A percentile compares a stretch with the other conserved stretches of the same genome.
Conservation (phyloP, 53 echinoderm and acorn worm species). For the Glandiceps talaboti region DNA sequence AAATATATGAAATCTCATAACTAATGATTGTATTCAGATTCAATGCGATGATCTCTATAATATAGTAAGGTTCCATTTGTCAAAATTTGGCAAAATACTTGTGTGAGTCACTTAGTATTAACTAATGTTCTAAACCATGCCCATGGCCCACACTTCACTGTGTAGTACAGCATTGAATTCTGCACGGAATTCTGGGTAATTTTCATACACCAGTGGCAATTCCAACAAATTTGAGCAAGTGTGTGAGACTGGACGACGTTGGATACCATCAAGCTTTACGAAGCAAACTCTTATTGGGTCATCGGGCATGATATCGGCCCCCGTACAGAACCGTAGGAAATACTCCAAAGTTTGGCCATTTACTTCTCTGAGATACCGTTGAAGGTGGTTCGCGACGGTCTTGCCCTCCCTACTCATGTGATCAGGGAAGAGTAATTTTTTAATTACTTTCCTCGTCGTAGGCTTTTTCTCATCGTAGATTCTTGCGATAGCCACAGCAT, state of each 20-base stretch:
- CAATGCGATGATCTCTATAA: too few relatives aligned
- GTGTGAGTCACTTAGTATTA: too few relatives aligned
- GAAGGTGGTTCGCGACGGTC: not conserved
- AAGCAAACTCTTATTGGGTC: not conserved
- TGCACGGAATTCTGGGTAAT: too few relatives aligned
- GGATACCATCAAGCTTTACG: not conserved
- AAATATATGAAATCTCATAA: too few relatives aligned
- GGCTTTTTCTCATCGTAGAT: not conserved
- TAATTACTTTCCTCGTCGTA: conserved; percentile 7
- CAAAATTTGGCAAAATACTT: too few relatives aligned
- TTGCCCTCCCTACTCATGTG: conserved; percentile 4
- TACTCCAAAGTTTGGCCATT: not conserved
- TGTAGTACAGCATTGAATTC: too few relatives aligned
- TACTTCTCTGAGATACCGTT: not conserved
- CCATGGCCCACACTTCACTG: too few relatives aligned
- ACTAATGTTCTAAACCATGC: too few relatives aligned
- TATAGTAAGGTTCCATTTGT: too few relatives aligned
- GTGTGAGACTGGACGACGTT: not conserved
- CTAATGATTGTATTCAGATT: too few relatives aligned
- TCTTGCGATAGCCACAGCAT: not conserved
- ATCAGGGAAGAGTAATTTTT: conserved; percentile 9
- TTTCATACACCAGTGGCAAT: too few relatives aligned
- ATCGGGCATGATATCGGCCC: not conserved
- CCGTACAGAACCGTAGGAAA: not conserved
- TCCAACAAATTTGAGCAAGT: too few relatives aligned